These are phyloP conservation scores for Eugnorisma glareosa DNA, from an alignment of 2,888 invertebrate genomes.

Conservation along the genomic window DNA sequence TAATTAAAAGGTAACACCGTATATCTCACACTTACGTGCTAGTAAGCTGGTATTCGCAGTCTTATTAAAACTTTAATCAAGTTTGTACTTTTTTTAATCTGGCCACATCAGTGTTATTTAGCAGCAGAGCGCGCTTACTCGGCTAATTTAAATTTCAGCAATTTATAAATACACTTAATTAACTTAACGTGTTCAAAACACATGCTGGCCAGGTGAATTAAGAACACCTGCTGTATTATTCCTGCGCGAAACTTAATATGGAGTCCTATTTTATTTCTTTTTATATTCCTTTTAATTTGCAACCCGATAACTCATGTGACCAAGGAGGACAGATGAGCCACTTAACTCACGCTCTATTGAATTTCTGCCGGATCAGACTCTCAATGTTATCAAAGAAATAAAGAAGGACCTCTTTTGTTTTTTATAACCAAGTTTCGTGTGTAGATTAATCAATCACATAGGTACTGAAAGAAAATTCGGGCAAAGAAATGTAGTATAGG, in stretches of 20 bases:
- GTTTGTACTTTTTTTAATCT: conserved; percentile 60
- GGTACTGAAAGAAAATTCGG: conserved; percentile 64
- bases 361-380: conserved; percentile 74
- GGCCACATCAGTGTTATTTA: conserved; percentile 67
- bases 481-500: conserved; percentile 44
- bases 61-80: conserved; percentile 64
- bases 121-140: conserved; percentile 64
- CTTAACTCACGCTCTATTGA: conserved; percentile 85
- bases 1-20: conserved; percentile 48
- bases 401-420: conserved; percentile 71
- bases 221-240: conserved; percentile 84
- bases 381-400: conserved; percentile 72
- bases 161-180: conserved; percentile 80
- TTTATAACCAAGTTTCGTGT: conserved; percentile 58
- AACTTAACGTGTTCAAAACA: conserved; percentile 81
- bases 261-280: conserved; percentile 80
- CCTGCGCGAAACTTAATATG: conserved; percentile 87
- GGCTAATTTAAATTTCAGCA: conserved; percentile 73
- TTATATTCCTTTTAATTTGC: conserved; percentile 74
- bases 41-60: conserved; percentile 38
- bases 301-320: conserved; percentile 84
- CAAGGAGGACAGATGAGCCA: conserved; percentile 85
- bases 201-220: conserved; percentile 86
- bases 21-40: conserved; percentile 37
- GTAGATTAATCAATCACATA: conserved; percentile 69